Evolutionary conservation across 2,797 vertebrate species (phyloP), one percentile per base, ranked within the genome.

Genomic region (Cyprinodon diabolis): DNA sequence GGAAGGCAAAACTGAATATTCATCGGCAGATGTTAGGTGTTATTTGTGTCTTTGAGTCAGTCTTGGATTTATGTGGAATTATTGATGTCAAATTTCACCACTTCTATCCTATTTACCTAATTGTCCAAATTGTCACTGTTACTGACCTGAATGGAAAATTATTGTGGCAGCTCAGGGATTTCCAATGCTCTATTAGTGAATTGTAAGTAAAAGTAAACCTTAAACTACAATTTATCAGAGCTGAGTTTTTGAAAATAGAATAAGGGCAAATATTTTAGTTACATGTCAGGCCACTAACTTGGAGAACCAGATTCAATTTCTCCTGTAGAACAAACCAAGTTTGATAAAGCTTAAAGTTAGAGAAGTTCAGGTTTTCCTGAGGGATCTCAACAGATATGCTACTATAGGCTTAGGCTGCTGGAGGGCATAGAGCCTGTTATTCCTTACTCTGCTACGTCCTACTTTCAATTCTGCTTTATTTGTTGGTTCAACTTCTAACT

Each of bases 1-100:
- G 80, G 73, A 9, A 13, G 54, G 60, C 10, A 69, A 58, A 71
- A 75, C 72, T 69, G 79, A 79, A 80, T 54, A 43, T 40, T 49
- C 21, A 45, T 65, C 40, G 69, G 37, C 67, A 57, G 48, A 81
- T 69, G 71, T 83, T 84, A 76, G 83, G 83, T 60, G 66, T 58
- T 60, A 37, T 86, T 69, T 84, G 72, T 75, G 35, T 70, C 76
- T 65, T 73, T 85, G 76, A 84, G 48, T 85, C 71, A 86, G 74
- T 30, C 48, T 11, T 4, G 17, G 49, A 60, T 62, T 48, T 45
- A n/a, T n/a, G 12, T 69, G 51, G 62, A 77, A 14, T 72, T 54
- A 81, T 63, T 78, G 72, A 12, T 66, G 74, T 77, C 62, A 71
- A 11, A 30, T 74, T 78, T 72, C 17, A 75, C 62, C 21, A 12